A percentile compares a stretch with the other conserved stretches of the same genome.
phyloP scores from a whole-genome alignment of 2,113 vertebrate species.

The Megaceryle maxima region DNA sequence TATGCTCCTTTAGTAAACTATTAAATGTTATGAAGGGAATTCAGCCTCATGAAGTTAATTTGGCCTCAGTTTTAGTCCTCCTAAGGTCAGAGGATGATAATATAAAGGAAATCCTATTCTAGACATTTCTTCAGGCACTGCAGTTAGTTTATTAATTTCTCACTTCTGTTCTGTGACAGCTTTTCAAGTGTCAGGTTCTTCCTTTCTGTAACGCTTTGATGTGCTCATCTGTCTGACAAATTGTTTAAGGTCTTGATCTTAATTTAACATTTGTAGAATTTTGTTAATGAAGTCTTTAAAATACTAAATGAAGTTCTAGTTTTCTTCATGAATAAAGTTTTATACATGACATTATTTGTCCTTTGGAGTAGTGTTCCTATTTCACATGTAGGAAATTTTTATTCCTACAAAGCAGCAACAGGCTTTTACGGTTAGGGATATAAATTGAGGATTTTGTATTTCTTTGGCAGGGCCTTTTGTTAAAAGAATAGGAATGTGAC shows the following conservation, averaged over 20 bases:
- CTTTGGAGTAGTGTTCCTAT: not conserved
- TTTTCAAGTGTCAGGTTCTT: slow-evolving; percentile 24
- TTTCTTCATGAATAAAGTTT: slow-evolving; percentile 25
- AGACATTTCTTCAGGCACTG: not conserved
- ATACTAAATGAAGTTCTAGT: not conserved
- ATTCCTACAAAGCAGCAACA: not conserved
- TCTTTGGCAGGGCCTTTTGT: not conserved
- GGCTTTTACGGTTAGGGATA: not conserved
- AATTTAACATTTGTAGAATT: slow-evolving; percentile 21
- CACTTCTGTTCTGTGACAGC: not conserved
- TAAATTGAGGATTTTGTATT: not conserved
- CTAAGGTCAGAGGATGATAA: not conserved
- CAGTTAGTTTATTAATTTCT: slow-evolving; percentile 35
- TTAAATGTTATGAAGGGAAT: not conserved
- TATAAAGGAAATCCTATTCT: not conserved
- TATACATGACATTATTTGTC: not conserved
- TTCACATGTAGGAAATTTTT: not conserved
- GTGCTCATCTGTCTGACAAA: slow-evolving; percentile 28
- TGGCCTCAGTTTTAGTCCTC: not conserved
- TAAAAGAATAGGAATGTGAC: not conserved
- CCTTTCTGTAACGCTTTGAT: slow-evolving; percentile 23
- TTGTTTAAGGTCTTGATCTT: slow-evolving; percentile 8
- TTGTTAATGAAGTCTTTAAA: slow-evolving; percentile 50
- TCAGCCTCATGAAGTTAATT: not conserved
- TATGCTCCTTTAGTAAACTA: not conserved